These are phyloP conservation scores for Cryptoleucopteryx plumbea DNA, from an alignment of 2,113 vertebrate species.

Conservation along the genomic window DNA sequence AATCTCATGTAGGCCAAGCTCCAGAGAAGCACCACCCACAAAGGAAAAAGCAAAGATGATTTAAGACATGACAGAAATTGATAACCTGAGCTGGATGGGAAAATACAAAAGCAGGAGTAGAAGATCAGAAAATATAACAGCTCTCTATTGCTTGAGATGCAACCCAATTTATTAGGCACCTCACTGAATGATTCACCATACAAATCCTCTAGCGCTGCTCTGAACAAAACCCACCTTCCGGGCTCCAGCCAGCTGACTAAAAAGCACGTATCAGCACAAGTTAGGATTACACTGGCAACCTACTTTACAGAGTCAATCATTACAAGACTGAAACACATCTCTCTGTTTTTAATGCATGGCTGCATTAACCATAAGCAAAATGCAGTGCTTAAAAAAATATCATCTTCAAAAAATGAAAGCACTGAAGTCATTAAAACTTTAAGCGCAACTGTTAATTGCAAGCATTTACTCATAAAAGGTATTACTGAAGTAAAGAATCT, in stretches of 20 bases:
- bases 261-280: background rate
- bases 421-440: background rate
- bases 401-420: background rate
- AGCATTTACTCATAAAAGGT: background rate
- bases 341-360: background rate
- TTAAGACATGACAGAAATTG: background rate
- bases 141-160: background rate
- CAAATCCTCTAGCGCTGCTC: background rate
- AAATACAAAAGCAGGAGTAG: background rate
- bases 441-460: background rate
- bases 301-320: background rate
- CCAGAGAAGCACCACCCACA: background rate
- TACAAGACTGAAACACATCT: background rate
- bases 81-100: background rate
- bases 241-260: background rate
- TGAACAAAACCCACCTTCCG: background rate
- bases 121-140: background rate
- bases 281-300: background rate
- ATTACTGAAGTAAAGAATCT: background rate
- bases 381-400: background rate
- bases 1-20: background rate
- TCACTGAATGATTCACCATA: background rate
- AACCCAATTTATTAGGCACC: background rate
- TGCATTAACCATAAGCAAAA: background rate
- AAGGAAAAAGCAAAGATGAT: background rate